Conservation (phyloP, 1,140 invertebrate genomes). For the Dendrolimus kikuchii region DNA sequence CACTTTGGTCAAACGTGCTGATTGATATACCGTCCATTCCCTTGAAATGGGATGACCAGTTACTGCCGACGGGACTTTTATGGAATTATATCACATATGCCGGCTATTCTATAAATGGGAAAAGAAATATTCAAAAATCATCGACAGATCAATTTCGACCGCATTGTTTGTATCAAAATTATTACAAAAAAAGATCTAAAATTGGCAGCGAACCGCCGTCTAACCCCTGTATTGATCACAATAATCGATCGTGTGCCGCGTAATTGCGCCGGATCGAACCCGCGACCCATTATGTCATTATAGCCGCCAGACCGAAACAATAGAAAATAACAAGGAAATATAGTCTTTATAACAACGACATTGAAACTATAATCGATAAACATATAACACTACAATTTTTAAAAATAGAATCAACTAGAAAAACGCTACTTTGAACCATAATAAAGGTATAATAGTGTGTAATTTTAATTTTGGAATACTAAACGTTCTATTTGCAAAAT, state of each 20-base stretch:
- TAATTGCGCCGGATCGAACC: slow-evolving; percentile 65
- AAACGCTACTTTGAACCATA: too few species aligned
- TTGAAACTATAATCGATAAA: too few species aligned
- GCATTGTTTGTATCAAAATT: slow-evolving; percentile 61
- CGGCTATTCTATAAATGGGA: too few species aligned
- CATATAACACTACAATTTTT: too few species aligned
- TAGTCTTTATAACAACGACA: slow-evolving; percentile 8
- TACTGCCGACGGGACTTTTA: too few species aligned
- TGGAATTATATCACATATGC: neutral
- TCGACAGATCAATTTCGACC: slow-evolving; percentile 41
- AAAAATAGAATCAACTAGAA: too few species aligned
- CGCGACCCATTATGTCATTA: slow-evolving; percentile 68
- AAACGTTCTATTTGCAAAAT: slow-evolving; percentile 39
- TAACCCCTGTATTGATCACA: slow-evolving; percentile 70
- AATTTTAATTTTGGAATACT: slow-evolving; percentile 10
- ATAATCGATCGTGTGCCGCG: slow-evolving; percentile 70
- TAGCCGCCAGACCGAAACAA: slow-evolving; percentile 62
- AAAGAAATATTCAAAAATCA: slow-evolving; percentile 18
- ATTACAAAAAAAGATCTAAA: slow-evolving; percentile 62
- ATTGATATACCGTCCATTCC: too few species aligned
- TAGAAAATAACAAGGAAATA: slow-evolving; percentile 33
- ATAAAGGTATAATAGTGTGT: too few species aligned
- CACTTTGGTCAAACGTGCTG: too few species aligned
- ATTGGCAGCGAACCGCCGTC: slow-evolving; percentile 64
- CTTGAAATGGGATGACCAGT: too few species aligned